These are phyloP conservation scores for Antigone vipio DNA, from an alignment of 2,113 vertebrate species.

Conservation along the genomic window DNA sequence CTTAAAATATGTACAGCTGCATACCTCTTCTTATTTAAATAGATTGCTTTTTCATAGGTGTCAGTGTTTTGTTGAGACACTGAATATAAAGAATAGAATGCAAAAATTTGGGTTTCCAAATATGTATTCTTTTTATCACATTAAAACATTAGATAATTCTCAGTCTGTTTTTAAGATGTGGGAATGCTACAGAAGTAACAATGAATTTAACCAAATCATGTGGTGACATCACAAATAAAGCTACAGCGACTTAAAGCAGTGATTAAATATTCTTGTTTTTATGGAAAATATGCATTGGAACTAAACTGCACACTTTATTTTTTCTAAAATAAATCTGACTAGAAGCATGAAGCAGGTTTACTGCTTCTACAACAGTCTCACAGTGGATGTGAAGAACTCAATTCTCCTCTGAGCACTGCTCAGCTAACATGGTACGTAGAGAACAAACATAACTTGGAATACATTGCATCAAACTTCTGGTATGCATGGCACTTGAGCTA, in stretches of 20 bases:
- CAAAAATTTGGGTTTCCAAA: neutral
- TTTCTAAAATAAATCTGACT: neutral
- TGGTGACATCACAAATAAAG: neutral
- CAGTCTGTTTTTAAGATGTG: neutral
- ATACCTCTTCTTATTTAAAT: neutral
- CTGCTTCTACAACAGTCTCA: neutral
- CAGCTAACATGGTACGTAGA: neutral
- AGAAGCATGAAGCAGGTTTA: neutral
- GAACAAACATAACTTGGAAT: neutral
- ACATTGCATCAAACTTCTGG: neutral
- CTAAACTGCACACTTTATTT: neutral
- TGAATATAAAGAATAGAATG: neutral
- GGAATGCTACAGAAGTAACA: neutral
- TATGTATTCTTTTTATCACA: neutral
- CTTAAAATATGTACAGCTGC: neutral
- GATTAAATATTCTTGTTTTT: neutral
- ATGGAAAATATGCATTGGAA: neutral
- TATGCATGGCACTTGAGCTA: neutral
- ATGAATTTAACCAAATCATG: neutral
- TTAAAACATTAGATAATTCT: neutral
- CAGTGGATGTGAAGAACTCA: neutral
- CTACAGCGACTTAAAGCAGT: neutral
- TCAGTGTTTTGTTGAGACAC: neutral
- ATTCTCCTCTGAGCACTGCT: neutral
- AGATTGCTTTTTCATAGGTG: neutral